Base-by-base conservation (phyloP, 1,140 invertebrate genomes). In the Tetraneura akinire region DNA sequence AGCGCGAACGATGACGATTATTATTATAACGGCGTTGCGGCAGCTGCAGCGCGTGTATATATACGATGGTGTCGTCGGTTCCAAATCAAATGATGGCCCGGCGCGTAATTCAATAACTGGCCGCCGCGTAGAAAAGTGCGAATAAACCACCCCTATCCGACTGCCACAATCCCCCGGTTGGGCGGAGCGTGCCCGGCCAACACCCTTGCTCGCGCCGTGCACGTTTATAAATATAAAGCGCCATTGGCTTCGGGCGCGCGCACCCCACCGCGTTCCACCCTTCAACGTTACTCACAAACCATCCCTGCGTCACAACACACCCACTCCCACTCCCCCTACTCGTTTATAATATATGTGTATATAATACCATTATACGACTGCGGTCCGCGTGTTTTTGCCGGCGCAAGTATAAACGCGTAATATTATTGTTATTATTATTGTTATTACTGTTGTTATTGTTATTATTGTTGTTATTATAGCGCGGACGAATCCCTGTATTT, bases 21-120 rank as follows among this genome's bases (percentile, higher is more conserved):
- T 10, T 26, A 53, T 74, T 26, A 74, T 21, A n/a, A 73, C 29
- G 70, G 49, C 26, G 32, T 32, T 29, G 49, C 55, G 55, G 53
- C 53, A 53, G 74, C 74, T 45, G 45, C 45, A 9, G 68, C 8
- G 45, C n/a, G n/a, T n/a, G n/a, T n/a, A n/a, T 37, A 78, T 26
- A 60, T 62, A 78, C 74, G 74, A 78, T 55, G 74, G 55, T 78
- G 74, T 78, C 74, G 74, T 78, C 74, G 74, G 74, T 78, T 60
- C 74, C 74, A 78, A 78, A 78, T 78, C 74, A 78, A 78, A 78
- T 78, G 74, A 78, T 60, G 74, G 74, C 74, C 74, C 74, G 16
- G 74, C 74, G 74, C 74, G 74, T 78, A 78, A 78, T 78, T 78
- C 74, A 78, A 78, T 78, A 78, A 78, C 74, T 47, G 74, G 51